These are phyloP conservation scores for Zootermopsis nevadensis DNA, from an alignment of 2,888 invertebrate genomes.

Conservation along the genomic window DNA sequence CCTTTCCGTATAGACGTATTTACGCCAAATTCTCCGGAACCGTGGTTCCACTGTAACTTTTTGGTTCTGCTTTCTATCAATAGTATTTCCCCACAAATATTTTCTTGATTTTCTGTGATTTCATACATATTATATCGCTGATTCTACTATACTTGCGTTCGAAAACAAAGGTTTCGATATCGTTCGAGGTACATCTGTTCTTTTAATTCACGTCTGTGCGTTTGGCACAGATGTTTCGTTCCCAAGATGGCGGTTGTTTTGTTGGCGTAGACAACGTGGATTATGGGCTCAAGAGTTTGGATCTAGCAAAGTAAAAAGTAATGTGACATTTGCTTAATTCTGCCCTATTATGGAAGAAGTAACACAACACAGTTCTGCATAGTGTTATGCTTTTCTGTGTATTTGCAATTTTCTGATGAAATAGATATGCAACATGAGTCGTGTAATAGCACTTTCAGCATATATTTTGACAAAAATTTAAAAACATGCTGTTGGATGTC, in stretches of 20 bases:
- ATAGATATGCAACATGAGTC: background rate
- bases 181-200: too few species aligned
- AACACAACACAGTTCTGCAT: background rate
- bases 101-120: too few species aligned
- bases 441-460: background rate
- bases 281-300: background rate
- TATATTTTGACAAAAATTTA: background rate
- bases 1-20: too few species aligned
- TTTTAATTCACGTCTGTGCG: too few species aligned
- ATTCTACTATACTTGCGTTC: too few species aligned
- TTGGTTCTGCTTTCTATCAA: too few species aligned
- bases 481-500: background rate
- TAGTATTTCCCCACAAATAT: too few species aligned
- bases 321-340: background rate
- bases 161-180: too few species aligned
- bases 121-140: too few species aligned
- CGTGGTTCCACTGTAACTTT: too few species aligned
- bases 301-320: background rate
- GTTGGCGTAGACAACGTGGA: conserved; percentile 19
- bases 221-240: background rate
- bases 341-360: background rate
- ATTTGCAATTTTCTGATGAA: background rate
- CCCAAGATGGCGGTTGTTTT: background rate
- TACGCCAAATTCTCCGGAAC: too few species aligned
- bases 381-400: background rate